Percentiles rank a stretch among this genome's conserved stretches.
These are phyloP conservation scores for Ecdyonurus torrentis DNA, from an alignment of 2,888 invertebrate species.

Conservation along the genomic window DNA sequence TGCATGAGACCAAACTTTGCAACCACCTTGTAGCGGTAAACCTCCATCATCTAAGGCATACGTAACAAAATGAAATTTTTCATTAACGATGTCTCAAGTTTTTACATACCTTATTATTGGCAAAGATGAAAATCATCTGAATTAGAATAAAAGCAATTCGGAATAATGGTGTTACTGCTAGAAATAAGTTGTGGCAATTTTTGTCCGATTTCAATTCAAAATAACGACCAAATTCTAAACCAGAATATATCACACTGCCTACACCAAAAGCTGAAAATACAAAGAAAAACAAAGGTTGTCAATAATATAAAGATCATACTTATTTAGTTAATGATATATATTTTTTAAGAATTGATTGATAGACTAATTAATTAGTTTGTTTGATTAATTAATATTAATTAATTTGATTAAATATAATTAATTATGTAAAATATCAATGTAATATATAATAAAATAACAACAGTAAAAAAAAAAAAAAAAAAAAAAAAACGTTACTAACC, in stretches of 20 bases:
- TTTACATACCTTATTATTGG: constrained; percentile 44
- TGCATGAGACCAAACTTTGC: constrained; percentile 37
- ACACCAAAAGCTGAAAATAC: constrained; percentile 39
- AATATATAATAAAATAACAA: too few relatives aligned
- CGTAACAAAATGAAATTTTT: background rate
- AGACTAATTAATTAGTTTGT: too few relatives aligned
- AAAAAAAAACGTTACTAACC: constrained; percentile 19
- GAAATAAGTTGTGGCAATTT: constrained; percentile 39
- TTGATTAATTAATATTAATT: too few relatives aligned
- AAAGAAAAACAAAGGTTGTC: background rate
- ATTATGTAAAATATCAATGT: too few relatives aligned
- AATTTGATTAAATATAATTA: too few relatives aligned
- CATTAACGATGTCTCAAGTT: background rate
- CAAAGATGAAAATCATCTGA: constrained; percentile 55
- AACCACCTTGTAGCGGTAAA: constrained; percentile 47
- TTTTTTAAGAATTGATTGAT: too few relatives aligned
- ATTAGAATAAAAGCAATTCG: constrained; percentile 46
- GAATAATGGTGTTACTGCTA: constrained; percentile 42
- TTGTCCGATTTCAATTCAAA: constrained; percentile 41
- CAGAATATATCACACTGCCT: constrained; percentile 52
- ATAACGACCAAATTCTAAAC: constrained; percentile 49
- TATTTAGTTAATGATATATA: too few relatives aligned
- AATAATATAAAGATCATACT: background rate
- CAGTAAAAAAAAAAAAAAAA: too few relatives aligned
- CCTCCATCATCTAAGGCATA: constrained; percentile 33